Conservation (phyloP, 2,888 invertebrate genomes). For the Hyalella azteca region DNA sequence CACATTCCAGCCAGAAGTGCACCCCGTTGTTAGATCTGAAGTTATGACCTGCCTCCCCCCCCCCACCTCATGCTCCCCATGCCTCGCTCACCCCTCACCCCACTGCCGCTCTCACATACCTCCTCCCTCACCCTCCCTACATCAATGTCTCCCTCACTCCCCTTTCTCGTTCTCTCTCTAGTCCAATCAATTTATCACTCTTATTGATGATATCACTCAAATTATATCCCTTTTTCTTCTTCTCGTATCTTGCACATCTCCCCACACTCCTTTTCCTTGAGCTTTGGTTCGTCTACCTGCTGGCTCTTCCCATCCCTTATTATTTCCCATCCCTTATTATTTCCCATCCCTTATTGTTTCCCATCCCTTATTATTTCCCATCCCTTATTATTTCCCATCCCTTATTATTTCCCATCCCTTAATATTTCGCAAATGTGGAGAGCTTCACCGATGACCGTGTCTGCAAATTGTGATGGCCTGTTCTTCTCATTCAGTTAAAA, state of each 20-base stretch:
- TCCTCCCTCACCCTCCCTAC: background rate
- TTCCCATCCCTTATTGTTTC: background rate
- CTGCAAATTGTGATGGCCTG: too few relatives aligned
- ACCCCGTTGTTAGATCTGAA: conserved; percentile 26
- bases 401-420: too few relatives aligned
- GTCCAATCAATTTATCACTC: too few relatives aligned
- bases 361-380: background rate
- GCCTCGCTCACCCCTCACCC: background rate
- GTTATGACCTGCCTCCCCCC: conserved; percentile 1
- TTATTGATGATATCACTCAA: too few relatives aligned
- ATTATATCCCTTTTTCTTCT: background rate
- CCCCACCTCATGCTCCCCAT: background rate
- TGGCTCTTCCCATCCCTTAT: background rate
- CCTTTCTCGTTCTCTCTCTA: background rate
- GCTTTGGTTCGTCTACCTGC: background rate
- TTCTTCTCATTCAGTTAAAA: too few relatives aligned
- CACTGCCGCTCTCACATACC: background rate
- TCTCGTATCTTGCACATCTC: background rate
- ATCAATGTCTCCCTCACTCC: background rate
- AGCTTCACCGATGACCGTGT: too few relatives aligned
- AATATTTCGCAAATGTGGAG: too few relatives aligned
- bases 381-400: too few relatives aligned
- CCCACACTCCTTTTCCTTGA: background rate
- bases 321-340: background rate
- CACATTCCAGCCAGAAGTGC: conserved; percentile 1